These are phyloP conservation scores for Drosophila guanche DNA, from an alignment of 1,140 invertebrate species.

Conservation along the genomic window DNA sequence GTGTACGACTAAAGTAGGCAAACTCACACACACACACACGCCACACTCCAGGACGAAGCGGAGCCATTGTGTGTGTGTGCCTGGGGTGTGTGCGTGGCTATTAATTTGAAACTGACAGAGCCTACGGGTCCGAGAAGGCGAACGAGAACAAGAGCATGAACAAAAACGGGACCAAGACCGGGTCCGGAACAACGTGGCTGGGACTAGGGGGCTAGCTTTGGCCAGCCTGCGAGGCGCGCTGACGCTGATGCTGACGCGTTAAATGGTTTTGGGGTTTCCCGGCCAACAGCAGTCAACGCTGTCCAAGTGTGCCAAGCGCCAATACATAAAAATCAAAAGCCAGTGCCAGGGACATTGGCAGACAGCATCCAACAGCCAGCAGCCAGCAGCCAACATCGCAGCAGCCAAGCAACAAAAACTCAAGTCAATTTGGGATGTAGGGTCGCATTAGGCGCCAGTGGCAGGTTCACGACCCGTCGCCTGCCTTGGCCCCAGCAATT, in stretches of 20 bases:
- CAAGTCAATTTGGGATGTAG: slow-evolving; percentile 63
- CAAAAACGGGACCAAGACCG: not conserved
- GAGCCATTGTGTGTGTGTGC: slow-evolving; percentile 28
- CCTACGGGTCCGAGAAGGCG: slow-evolving; percentile 45
- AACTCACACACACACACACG: slow-evolving; percentile 35
- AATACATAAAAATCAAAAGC: slow-evolving; percentile 75
- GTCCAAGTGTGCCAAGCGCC: slow-evolving; percentile 73
- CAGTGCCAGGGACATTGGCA: slow-evolving; percentile 24
- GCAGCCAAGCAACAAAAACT: slow-evolving; percentile 32
- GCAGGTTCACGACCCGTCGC: slow-evolving; percentile 73
- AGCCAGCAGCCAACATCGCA: not conserved
- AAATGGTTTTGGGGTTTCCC: slow-evolving; percentile 75
- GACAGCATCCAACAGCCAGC: too few species aligned
- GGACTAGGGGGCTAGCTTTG: slow-evolving; percentile 58
- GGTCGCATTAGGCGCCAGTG: slow-evolving; percentile 60
- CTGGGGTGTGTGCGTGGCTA: slow-evolving; percentile 53
- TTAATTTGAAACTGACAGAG: slow-evolving; percentile 79
- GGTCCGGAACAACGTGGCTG: slow-evolving; percentile 54
- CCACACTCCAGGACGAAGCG: slow-evolving; percentile 27
- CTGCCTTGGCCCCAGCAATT: slow-evolving; percentile 61
- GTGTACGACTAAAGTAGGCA: slow-evolving; percentile 45
- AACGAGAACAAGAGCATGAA: slow-evolving; percentile 1
- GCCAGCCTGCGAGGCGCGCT: slow-evolving; percentile 66
- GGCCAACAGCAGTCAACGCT: slow-evolving; percentile 46
- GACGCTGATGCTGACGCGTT: slow-evolving; percentile 73